A percentile compares a stretch with the other conserved stretches of the same genome.
Evolutionary conservation across 2,888 invertebrate genomes (phyloP).

Genomic region (Carcina quercana): DNA sequence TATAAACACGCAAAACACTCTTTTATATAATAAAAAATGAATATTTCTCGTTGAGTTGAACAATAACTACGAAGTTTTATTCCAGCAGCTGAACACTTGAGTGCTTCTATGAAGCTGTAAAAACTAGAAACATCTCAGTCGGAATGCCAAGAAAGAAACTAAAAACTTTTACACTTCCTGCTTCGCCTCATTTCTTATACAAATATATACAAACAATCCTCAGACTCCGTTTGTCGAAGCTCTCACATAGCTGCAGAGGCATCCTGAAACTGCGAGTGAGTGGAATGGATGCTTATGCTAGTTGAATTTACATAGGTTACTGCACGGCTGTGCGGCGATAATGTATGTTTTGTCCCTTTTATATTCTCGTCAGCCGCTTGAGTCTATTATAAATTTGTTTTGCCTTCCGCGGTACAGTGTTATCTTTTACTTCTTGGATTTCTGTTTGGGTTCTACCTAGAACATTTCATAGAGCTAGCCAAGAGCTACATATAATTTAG

Average conservation of each 20-base stretch:
- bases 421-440: no score
- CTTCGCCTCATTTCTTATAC: conserved; percentile 57
- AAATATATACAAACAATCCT: conserved; percentile 62
- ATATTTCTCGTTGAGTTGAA: no score
- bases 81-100: conserved; percentile 10
- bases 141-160: no score
- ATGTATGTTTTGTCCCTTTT: conserved; percentile 9
- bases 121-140: conserved; percentile 18
- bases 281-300: conserved; percentile 44
- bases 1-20: no score
- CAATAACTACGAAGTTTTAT: no score
- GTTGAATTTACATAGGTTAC: conserved; percentile 58
- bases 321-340: conserved; percentile 25
- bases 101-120: conserved; percentile 10
- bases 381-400: no score
- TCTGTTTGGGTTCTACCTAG: no score
- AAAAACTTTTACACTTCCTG: conserved; percentile 42
- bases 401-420: no score
- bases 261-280: conserved; percentile 53
- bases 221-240: conserved; percentile 49
- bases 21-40: no score
- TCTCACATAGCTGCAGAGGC: conserved; percentile 53
- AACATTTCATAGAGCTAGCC: no score
- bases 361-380: no score
- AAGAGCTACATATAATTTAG: no score